Evolutionary conservation across 1,140 invertebrate species (phyloP).

Genomic region (Drosophila nasuta): DNA sequence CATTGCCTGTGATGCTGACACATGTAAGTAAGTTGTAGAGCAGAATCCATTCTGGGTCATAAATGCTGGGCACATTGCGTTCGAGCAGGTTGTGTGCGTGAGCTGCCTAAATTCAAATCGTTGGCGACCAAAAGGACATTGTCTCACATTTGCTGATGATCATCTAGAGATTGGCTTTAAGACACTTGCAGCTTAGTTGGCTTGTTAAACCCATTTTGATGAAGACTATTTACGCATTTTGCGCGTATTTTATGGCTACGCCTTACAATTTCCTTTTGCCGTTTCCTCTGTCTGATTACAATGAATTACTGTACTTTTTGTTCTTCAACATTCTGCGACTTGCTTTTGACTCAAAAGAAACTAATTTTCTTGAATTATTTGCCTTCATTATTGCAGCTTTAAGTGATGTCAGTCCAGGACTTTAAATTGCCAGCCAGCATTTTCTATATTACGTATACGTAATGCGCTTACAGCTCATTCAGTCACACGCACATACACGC

Average conservation of each 20-base stretch:
- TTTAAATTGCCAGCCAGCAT: constrained; percentile 55
- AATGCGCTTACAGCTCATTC: constrained; percentile 62
- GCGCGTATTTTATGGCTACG: constrained; percentile 41
- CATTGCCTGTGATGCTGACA: constrained; percentile 73
- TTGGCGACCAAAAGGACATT: constrained; percentile 6
- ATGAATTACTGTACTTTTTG: constrained; percentile 32
- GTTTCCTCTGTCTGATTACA: constrained; percentile 36
- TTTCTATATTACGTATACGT: constrained; percentile 73
- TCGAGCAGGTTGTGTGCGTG: constrained; percentile 26
- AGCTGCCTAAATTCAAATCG: constrained; percentile 50
- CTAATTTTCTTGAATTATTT: constrained; percentile 64
- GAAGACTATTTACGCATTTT: constrained; percentile 28
- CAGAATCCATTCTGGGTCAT: constrained; percentile 65
- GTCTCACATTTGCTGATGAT: constrained; percentile 5
- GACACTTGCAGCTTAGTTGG: not conserved
- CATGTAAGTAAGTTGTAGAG: constrained; percentile 57
- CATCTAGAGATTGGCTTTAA: constrained; percentile 22
- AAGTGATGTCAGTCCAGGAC: constrained; percentile 21
- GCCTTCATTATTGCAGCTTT: constrained; percentile 19
- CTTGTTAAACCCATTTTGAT: not conserved
- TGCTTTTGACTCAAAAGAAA: constrained; percentile 51
- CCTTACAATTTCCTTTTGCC: not conserved
- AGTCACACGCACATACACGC: constrained; percentile 45
- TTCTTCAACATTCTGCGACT: not conserved
- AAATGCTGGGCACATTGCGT: constrained; percentile 50